Evolutionary conservation across 2,888 invertebrate species (phyloP), one percentile per base, ranked within the genome.

Genomic region (Capitulum mitella): DNA sequence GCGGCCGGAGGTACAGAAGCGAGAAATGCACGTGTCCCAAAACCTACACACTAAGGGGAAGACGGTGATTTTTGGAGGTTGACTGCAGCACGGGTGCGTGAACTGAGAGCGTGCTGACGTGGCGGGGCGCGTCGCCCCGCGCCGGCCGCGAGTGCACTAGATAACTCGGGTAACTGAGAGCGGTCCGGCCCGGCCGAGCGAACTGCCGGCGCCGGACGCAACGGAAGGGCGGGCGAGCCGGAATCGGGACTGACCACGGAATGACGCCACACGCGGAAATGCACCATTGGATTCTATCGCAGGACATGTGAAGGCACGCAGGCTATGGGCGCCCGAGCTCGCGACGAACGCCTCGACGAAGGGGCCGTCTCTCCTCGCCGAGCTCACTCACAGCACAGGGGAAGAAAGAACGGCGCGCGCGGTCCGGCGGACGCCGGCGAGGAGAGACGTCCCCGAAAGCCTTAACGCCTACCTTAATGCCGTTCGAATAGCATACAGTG

Each of bases 1-100:
- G n/a, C 58, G 16, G 19, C n/a, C 58, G 58, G n/a, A 58, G 29
- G 58, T 58, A 29, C 58, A n/a, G 58, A 29, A 19, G 64, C 58
- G 29, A 58, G 34, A 34, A 64, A 64, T 64, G 34, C 64, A 3
- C 64, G 64, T 64, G 64, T 32, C 64, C 64, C 32, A 64, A 64
- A 58, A n/a, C 58, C 40, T 70, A 70, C 70, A 70, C 70, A 6
- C 70, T 70, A 70, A 2, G 70, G 70, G 70, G 70, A 70, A 70
- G 40, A 70, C 70, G 26, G 70, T 29, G 70, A 70, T 64, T 64
- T 32, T 64, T 19, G 34, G 64, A n/a, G 51, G 43, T 43, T 5
- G 12, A 8, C 43, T 8, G 43, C 43, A 43, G 43, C 43, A 43
- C 51, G 51, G 51, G 51, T 51, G 51, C 19, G 29, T n/a, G 58